Evolutionary conservation across 1,140 invertebrate species (phyloP), one percentile per base, ranked within the genome.

Genomic region (Lucilia cuprina): DNA sequence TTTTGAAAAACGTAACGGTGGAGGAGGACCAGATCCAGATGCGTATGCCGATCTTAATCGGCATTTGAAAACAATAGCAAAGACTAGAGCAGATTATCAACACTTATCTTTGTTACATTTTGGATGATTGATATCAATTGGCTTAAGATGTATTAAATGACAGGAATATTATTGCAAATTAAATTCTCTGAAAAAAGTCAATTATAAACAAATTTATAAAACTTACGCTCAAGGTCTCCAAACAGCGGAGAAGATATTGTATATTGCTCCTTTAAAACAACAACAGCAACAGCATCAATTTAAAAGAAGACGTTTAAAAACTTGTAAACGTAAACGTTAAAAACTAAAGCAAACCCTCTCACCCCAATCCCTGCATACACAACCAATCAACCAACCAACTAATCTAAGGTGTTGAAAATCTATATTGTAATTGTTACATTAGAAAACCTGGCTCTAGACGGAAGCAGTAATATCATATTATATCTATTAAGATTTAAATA

Each of bases 1-100:
- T 78, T 89, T 89, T 83, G 88, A 88, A 19, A 89, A 89, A 65
- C 85, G 88, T 30, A 89, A 88, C 12, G 88, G 88, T 55, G 89
- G 88, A 35, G 88, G 88, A 87, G 88, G 84, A 84, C 65, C 84
- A 19, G 84, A 55, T 34, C 74, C 83, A 17, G 83, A 55, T 35
- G 50, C 83, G 47, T 65, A 55, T 75, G 83, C 21, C 65, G 78
- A 47, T 82, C 17, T 50, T 17, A 5, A 47, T 47, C 49, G 49
- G 41, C 41, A 49, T 82, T 47, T 82, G 47, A 50, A 47, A n/a
- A 25, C 17, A 25, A 19, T n/a, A 5, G 41, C 41, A 41, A 41
- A 47, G 13, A 12, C 21, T 17, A 17, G 30, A 55, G 80, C 47
- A 2, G 7, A 41, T 3, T 41, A 41, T 41, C 25, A 83, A 41